A percentile compares a stretch with the other conserved stretches of the same genome.
phyloP scores from a whole-genome alignment of 2,113 vertebrate genomes.

The Cyphomyrus plagiostoma region DNA sequence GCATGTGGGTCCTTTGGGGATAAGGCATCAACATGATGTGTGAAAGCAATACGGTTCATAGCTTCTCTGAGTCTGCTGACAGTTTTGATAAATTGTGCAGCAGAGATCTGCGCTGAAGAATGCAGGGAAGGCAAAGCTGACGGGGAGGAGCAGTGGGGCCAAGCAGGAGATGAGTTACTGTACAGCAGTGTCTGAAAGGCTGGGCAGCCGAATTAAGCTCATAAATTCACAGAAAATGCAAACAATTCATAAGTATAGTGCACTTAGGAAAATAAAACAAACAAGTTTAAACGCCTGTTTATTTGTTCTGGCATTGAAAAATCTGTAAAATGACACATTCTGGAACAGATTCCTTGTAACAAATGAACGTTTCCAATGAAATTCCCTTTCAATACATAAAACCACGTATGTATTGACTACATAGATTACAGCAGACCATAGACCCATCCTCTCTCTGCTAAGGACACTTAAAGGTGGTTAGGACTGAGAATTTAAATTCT shows the following conservation, averaged over 20 bases:
- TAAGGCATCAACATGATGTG: conserved; percentile 7
- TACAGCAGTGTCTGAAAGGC: background rate
- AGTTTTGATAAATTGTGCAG: background rate
- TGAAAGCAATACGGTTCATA: background rate
- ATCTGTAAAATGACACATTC: background rate
- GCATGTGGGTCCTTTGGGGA: conserved; percentile 15
- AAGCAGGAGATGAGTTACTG: background rate
- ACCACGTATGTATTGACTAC: background rate
- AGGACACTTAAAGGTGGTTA: background rate
- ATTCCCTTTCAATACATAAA: background rate
- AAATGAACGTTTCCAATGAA: background rate
- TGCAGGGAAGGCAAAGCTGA: background rate
- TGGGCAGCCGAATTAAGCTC: background rate
- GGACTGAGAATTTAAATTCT: background rate
- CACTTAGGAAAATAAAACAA: background rate
- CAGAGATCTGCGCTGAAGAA: background rate
- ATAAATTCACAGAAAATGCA: background rate
- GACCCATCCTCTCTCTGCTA: background rate
- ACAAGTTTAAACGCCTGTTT: background rate
- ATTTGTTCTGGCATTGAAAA: background rate
- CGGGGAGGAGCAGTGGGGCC: background rate
- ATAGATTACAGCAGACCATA: background rate
- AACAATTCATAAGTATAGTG: background rate
- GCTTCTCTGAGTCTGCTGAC: background rate
- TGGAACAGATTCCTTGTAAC: background rate